Percentiles rank a stretch among this genome's conserved stretches.
These are phyloP conservation scores for Neoaliturus tenellus DNA, from an alignment of 2,888 invertebrate genomes.

Conservation along the genomic window DNA sequence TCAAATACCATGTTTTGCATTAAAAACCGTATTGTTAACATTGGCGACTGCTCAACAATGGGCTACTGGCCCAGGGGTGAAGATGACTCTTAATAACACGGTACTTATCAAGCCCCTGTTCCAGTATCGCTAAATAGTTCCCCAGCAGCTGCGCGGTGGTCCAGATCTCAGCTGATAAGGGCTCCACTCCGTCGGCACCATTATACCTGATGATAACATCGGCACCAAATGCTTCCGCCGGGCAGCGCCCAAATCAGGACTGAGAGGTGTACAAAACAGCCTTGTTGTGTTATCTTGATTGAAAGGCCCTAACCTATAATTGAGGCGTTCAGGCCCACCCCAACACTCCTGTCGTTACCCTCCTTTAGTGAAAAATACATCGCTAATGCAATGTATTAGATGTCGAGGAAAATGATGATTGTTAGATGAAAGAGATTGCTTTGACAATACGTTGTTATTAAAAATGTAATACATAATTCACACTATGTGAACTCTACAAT, in stretches of 20 bases:
- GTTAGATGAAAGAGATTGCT: no score
- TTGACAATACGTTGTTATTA: no score
- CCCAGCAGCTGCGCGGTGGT: background rate
- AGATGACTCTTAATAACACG: no score
- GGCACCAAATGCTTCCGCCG: background rate
- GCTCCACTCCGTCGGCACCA: conserved; percentile 4
- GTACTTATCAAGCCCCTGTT: background rate
- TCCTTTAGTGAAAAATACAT: no score
- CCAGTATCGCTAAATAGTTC: background rate
- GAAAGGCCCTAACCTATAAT: background rate
- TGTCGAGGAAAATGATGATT: no score
- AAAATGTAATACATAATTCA: no score
- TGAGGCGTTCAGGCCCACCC: background rate
- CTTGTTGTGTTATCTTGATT: background rate
- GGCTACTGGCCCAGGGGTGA: no score
- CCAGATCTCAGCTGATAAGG: background rate
- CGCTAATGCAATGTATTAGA: no score
- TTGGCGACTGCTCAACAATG: no score
- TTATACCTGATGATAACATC: conserved; percentile 13
- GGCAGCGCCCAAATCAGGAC: background rate
- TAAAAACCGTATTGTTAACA: no score
- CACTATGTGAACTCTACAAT: no score
- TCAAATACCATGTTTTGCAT: no score
- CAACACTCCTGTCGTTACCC: background rate
- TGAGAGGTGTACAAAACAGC: background rate